Evolutionary conservation across 2,113 vertebrate species (phyloP).

Genomic region (Tiliqua scincoides): DNA sequence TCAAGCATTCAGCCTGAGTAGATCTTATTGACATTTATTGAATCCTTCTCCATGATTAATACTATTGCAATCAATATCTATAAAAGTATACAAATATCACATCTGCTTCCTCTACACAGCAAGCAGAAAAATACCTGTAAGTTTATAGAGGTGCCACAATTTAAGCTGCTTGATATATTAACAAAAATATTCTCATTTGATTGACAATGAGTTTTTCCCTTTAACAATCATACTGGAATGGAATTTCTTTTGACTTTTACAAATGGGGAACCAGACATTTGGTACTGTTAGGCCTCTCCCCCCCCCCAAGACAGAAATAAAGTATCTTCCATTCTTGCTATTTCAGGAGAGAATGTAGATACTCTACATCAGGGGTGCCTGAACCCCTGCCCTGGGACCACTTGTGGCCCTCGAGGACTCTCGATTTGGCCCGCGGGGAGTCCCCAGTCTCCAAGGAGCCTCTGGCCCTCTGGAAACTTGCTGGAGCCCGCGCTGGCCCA

Average conservation of each 20-base stretch:
- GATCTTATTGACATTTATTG: neutral
- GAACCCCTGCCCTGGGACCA: too few relatives aligned
- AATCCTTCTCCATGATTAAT: neutral
- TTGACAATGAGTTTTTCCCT: neutral
- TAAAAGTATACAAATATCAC: neutral
- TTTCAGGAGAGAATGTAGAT: too few relatives aligned
- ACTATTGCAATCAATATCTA: neutral
- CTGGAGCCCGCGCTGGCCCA: too few relatives aligned
- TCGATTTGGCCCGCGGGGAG: too few relatives aligned
- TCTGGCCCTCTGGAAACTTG: too few relatives aligned
- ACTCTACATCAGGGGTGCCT: too few relatives aligned
- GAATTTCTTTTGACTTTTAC: neutral
- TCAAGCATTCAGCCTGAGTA: neutral
- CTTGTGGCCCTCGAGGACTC: too few relatives aligned
- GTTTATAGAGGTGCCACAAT: neutral
- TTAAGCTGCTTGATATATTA: neutral
- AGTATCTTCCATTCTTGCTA: too few relatives aligned
- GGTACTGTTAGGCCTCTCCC: too few relatives aligned
- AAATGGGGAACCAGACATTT: neutral
- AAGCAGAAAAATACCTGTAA: neutral
- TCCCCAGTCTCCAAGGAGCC: too few relatives aligned
- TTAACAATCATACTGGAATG: neutral
- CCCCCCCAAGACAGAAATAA: too few relatives aligned
- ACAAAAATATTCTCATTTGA: neutral
- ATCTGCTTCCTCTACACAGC: neutral